Evolutionary conservation across 2,888 invertebrate species (phyloP).

Genomic region (Machimus atricapillus): DNA sequence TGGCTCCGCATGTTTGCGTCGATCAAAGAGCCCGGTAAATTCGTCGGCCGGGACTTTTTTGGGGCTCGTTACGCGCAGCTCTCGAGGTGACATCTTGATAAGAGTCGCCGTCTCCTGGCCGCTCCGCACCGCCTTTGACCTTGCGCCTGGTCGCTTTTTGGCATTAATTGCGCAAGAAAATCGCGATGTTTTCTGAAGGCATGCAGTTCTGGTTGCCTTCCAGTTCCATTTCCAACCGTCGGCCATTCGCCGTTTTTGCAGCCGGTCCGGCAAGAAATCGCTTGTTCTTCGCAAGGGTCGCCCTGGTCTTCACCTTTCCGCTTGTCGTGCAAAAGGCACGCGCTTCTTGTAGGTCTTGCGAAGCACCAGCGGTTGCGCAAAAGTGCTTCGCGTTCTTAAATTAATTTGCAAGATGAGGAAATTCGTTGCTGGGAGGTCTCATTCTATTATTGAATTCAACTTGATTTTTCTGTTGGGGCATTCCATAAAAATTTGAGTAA

Average conservation of each 20-base stretch:
- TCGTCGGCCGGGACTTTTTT: neutral
- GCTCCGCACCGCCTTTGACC: neutral
- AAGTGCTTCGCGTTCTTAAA: neutral
- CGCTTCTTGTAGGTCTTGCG: constrained; percentile 6
- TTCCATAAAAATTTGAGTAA: too few species aligned
- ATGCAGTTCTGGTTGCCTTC: neutral
- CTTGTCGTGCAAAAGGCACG: neutral
- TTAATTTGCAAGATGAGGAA: neutral
- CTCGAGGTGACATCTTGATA: constrained; percentile 28
- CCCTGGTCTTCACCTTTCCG: neutral
- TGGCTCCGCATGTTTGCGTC: neutral
- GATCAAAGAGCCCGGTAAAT: constrained; percentile 17
- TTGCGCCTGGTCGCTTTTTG: neutral
- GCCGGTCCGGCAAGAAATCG: constrained; percentile 3
- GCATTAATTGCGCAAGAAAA: neutral
- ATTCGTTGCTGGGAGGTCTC: neutral
- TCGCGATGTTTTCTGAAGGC: neutral
- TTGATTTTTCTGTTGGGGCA: too few species aligned
- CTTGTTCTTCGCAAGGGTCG: neutral
- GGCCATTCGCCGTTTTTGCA: neutral
- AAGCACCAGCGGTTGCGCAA: neutral
- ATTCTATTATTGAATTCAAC: neutral
- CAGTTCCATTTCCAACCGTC: neutral
- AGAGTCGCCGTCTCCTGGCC: neutral
- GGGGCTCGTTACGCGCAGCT: neutral